Base-by-base conservation (phyloP, 2,797 vertebrate species). In the Rhodeus uyekii region DNA sequence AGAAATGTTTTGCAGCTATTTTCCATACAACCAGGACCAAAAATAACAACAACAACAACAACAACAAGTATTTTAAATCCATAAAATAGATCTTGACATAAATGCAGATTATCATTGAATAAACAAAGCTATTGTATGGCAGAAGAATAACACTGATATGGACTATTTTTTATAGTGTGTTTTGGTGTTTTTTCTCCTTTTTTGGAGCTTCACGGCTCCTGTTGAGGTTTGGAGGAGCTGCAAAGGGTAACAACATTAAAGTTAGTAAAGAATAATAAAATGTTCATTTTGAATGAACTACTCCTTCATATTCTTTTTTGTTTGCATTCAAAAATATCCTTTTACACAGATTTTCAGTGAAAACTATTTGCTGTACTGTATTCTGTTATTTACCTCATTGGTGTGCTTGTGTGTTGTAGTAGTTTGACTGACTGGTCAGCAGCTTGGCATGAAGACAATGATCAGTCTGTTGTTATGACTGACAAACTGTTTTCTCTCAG, bases 361-460 rank as follows among this genome's bases (percentile, higher is more conserved):
- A 72, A 72, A 14, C 22, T 24, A 24, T 3, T 24, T 39, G 4
- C 75, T 36, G 27, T 61, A 18, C 18, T 46, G 39, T 8, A 13
- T 58, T 60, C 27, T 61, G n/a, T 60, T 48, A 32, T 61, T 36
- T 38, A 38, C 29, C 13, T 76, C 19, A 27, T 36, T 19, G 50
- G 3, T 81, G 55, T 68, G 39, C 18, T 32, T 64, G 55, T 53
- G 81, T 63, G 36, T 44, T 63, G 53, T 61, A 38, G 67, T 48
- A 48, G 14, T 72, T 69, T 63, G 38, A 80, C 3, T n/a, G 50
- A 67, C 69, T 63, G 69, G 81, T 82, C 38, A 44, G 10, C 39
- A 32, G 27, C 53, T 76, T 53, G 63, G 58, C 76, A 82, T 81
- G 83, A 77, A 84, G 58, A 81, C 80, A 77, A 80, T 84, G 34